Percentiles rank a stretch among this genome's conserved stretches.
Evolutionary conservation across 2,888 invertebrate species (phyloP).

Genomic region (Muscina levida): DNA sequence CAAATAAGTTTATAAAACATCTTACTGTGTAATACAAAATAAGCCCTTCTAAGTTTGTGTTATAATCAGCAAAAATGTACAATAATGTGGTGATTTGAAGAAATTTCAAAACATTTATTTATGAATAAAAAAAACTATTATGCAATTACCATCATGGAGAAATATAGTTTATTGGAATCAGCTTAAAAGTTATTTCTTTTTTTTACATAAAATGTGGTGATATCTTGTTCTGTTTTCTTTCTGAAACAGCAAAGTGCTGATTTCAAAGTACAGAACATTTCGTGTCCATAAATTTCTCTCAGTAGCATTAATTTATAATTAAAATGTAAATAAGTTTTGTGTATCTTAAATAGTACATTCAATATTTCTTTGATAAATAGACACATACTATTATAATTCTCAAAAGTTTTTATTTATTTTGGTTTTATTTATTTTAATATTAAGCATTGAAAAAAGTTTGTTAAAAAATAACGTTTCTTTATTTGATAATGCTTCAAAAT

Average conservation of each 20-base stretch:
- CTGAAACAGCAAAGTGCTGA: constrained; percentile 56
- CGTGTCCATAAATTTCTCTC: constrained; percentile 24
- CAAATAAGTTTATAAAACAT: background rate
- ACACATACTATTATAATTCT: constrained; percentile 54
- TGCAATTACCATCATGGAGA: constrained; percentile 44
- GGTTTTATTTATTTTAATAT: constrained; percentile 33
- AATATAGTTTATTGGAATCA: constrained; percentile 32
- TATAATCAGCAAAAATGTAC: constrained; percentile 14
- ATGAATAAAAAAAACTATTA: constrained; percentile 14
- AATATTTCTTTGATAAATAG: constrained; percentile 53
- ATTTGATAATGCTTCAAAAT: constrained; percentile 48
- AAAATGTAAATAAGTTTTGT: constrained; percentile 29
- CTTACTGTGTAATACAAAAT: background rate
- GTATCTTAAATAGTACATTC: constrained; percentile 39
- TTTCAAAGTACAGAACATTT: constrained; percentile 44
- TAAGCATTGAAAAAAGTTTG: constrained; percentile 52
- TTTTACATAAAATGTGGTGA: constrained; percentile 30
- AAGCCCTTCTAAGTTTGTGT: background rate
- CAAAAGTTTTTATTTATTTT: constrained; percentile 21
- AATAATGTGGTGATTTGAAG: constrained; percentile 8
- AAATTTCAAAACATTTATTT: constrained; percentile 15
- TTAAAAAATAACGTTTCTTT: constrained; percentile 50
- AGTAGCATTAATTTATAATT: background rate
- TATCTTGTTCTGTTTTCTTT: constrained; percentile 35
- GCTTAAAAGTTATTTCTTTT: constrained; percentile 39